Evolutionary conservation across 2,888 invertebrate genomes (phyloP).

Genomic region (Abrostola triplasia): DNA sequence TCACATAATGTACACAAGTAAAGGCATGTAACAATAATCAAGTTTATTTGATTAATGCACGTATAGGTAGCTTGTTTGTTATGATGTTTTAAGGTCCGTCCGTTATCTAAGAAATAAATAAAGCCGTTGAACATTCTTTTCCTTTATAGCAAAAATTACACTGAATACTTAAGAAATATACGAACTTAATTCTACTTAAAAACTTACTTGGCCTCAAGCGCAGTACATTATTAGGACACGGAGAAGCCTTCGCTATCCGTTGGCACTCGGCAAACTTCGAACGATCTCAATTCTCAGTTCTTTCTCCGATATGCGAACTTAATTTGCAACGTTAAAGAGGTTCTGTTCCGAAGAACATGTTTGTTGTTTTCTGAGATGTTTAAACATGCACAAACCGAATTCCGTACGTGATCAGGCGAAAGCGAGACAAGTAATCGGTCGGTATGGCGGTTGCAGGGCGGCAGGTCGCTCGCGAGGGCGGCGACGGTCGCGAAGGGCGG

Average conservation of each 20-base stretch:
- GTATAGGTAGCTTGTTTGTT: no score
- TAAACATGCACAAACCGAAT: slow-evolving; percentile 50
- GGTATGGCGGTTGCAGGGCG: slow-evolving; percentile 58
- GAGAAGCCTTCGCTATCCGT: slow-evolving; percentile 68
- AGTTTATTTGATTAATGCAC: no score
- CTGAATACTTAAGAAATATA: slow-evolving; percentile 23
- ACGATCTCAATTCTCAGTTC: slow-evolving; percentile 47
- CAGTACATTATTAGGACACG: slow-evolving; percentile 66
- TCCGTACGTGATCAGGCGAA: slow-evolving; percentile 58
- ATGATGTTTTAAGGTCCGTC: no score
- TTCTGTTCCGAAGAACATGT: slow-evolving; percentile 42
- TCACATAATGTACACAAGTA: no score
- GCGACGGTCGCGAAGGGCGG: slow-evolving; percentile 78
- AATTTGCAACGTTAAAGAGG: slow-evolving; percentile 51
- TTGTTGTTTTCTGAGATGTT: slow-evolving; percentile 46
- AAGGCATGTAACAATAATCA: no score
- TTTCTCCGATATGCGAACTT: slow-evolving; percentile 54
- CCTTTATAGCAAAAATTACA: neutral
- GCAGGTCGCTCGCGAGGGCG: slow-evolving; percentile 56
- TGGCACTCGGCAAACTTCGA: slow-evolving; percentile 73
- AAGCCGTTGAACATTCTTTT: no score
- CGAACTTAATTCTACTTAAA: slow-evolving; percentile 55
- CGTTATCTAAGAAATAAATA: no score
- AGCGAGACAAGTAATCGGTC: slow-evolving; percentile 59
- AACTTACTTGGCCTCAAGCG: slow-evolving; percentile 77